Evolutionary conservation across 2,797 vertebrate species (phyloP).

Genomic region (Syncerus caffer): DNA sequence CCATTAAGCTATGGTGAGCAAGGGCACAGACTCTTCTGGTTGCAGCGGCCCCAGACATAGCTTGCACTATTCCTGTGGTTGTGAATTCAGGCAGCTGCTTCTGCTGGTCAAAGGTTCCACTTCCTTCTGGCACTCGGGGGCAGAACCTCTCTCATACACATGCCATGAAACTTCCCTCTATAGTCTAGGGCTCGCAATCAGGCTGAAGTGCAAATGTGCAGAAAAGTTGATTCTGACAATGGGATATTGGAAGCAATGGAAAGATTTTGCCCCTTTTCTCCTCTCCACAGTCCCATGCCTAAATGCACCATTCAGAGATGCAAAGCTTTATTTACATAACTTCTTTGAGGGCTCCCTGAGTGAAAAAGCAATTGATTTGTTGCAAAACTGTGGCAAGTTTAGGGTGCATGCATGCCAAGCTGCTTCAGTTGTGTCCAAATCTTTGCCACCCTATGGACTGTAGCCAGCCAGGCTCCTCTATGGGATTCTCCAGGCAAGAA

Average conservation of each 20-base stretch:
- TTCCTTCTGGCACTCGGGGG: background rate
- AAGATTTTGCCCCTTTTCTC: background rate
- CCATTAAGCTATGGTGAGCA: background rate
- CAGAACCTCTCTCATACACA: background rate
- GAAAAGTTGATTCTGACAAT: background rate
- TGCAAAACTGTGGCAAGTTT: background rate
- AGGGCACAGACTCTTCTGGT: background rate
- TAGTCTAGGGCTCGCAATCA: background rate
- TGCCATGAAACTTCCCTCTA: background rate
- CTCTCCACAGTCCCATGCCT: background rate
- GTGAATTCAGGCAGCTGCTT: background rate
- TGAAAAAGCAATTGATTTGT: background rate
- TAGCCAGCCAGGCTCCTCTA: background rate
- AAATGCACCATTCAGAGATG: background rate
- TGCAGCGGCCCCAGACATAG: background rate
- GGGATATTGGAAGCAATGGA: background rate
- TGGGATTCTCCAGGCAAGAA: background rate
- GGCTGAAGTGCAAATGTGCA: background rate
- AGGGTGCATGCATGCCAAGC: background rate
- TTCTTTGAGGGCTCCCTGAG: background rate
- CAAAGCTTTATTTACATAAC: background rate
- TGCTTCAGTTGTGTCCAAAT: background rate
- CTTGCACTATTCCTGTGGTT: background rate
- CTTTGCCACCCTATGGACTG: background rate
- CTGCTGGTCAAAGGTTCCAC: background rate